These are phyloP conservation scores for Scophthalmus maximus DNA, from an alignment of 2,113 vertebrate species.

Conservation along the genomic window DNA sequence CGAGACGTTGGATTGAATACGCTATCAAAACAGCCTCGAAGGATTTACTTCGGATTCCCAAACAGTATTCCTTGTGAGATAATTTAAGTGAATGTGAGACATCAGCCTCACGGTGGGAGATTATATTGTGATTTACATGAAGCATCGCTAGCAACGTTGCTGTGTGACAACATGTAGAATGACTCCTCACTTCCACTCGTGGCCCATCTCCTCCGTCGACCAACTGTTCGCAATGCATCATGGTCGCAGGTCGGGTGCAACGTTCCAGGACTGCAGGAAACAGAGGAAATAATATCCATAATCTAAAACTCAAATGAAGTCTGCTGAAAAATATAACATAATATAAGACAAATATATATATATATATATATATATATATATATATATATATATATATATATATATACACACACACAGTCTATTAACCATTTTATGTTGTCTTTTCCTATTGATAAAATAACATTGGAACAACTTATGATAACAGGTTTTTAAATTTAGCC, in stretches of 20 bases:
- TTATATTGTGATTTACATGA: neutral
- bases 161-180: neutral
- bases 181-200: neutral
- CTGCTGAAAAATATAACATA: too few relatives aligned
- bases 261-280: slow-evolving; percentile 11
- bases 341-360: too few relatives aligned
- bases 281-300: neutral
- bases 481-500: too few relatives aligned
- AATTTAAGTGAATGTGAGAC: too few relatives aligned
- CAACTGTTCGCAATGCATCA: slow-evolving; percentile 43
- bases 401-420: too few relatives aligned
- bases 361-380: too few relatives aligned
- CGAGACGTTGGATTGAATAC: neutral
- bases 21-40: neutral
- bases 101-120: neutral
- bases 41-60: neutral
- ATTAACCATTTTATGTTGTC: too few relatives aligned
- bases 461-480: too few relatives aligned
- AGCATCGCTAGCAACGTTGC: neutral
- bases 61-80: too few relatives aligned
- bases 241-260: slow-evolving; percentile 19
- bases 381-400: too few relatives aligned
- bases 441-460: too few relatives aligned
- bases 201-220: neutral
- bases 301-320: too few relatives aligned